Evolutionary conservation across 1,140 invertebrate species (phyloP), one percentile per base, ranked within the genome.

Genomic region (Cotesia glomerata): DNA sequence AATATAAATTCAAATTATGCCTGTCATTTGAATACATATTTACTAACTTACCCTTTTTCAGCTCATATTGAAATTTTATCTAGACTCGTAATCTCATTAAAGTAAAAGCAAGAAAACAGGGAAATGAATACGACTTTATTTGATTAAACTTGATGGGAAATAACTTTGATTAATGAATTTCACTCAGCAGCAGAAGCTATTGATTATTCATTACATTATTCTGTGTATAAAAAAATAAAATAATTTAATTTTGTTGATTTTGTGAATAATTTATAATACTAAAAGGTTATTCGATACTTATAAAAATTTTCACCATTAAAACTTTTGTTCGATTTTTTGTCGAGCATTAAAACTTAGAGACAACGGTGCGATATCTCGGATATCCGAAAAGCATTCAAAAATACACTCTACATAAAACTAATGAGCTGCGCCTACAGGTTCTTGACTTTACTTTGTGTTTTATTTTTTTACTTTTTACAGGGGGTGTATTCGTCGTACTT

Each of bases 401-500:
- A 62, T 45, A 67, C 62, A 58, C 70, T 74, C 71, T 52, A 72
- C 76, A 76, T 63, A 79, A 77, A 82, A 82, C 77, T 80, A 81
- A 81, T 76, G 79, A 80, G 73, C 74, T 75, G 76, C 74, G 76
- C 73, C 78, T 73, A 69, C 65, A 71, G 62, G 72, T 70, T 71
- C 70, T 74, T 73, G 58, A 56, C 69, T 75, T 69, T 59, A 54
- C 59, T 56, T 32, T 35, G 54, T 66, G 9, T 54, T 71, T 45
- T n/a, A 9, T 13, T 32, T 34, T 66, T 76, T 74, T 76, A 52
- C 65, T 71, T 69, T 65, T 75, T 88, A 3, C 89, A 93, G 96
- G 96, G 78, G 97, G 97, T 9, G 96, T 99, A 7, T 99, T 99
- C 85, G 96, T 99, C n/a, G 96, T 99, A 2, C 89, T 99, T 0